A percentile compares a stretch with the other conserved stretches of the same genome.
These are phyloP conservation scores for Procambarus clarkii DNA, from an alignment of 1,140 invertebrate genomes.

Conservation along the genomic window DNA sequence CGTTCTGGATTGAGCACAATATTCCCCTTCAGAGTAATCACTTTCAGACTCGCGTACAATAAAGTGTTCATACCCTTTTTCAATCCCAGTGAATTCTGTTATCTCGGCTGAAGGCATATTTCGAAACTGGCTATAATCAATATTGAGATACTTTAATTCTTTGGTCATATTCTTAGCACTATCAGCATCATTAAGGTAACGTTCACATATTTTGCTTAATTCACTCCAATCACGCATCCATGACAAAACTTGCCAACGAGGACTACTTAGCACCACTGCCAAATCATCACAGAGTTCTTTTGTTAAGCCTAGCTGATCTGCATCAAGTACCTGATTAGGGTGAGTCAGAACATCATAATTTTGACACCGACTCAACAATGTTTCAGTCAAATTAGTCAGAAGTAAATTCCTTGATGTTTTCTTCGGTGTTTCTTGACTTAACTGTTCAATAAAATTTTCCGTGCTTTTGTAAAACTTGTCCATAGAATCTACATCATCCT, in stretches of 20 bases:
- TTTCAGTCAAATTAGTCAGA: background rate
- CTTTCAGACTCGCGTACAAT: conserved; percentile 63
- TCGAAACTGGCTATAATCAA: conserved; percentile 82
- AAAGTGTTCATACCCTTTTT: conserved; percentile 76
- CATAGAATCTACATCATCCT: conserved; percentile 67
- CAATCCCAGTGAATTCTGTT: conserved; percentile 77
- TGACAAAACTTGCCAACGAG: conserved; percentile 80
- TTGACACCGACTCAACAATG: background rate
- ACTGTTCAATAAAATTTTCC: conserved; percentile 76
- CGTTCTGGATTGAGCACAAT: conserved; percentile 78
- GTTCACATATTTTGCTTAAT: conserved; percentile 79
- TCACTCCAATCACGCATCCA: conserved; percentile 81
- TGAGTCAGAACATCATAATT: conserved; percentile 78
- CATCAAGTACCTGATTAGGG: conserved; percentile 77
- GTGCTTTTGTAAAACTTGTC: conserved; percentile 72
- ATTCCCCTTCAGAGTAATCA: conserved; percentile 70
- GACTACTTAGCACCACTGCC: conserved; percentile 80
- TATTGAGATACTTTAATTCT: conserved; percentile 81
- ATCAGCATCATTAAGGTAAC: conserved; percentile 80
- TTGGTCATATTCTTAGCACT: conserved; percentile 80
- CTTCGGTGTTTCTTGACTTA: conserved; percentile 73
- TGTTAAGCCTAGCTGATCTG: conserved; percentile 79
- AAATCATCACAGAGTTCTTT: conserved; percentile 81
- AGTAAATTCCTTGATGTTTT: conserved; percentile 52
- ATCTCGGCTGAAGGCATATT: conserved; percentile 77